Conservation (phyloP, 2,113 vertebrate species). For the Ia io region DNA sequence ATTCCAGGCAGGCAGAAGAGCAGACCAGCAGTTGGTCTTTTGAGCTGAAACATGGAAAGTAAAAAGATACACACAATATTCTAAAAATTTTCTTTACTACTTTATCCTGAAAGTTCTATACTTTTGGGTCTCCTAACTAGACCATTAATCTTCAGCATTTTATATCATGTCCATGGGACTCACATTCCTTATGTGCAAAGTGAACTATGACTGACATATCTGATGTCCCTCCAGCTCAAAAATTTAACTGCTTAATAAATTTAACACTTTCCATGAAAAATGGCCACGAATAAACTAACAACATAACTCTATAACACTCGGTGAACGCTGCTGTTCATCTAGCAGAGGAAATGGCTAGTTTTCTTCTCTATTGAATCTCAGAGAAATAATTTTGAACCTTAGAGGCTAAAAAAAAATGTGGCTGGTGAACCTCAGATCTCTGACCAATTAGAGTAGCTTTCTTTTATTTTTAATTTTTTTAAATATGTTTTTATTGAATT, state of each 20-base stretch:
- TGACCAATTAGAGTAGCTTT: background rate
- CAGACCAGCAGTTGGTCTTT: background rate
- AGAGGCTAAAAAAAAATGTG: background rate
- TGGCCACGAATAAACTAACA: background rate
- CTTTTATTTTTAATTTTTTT: too few species aligned
- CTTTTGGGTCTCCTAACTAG: background rate
- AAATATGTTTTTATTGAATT: too few species aligned
- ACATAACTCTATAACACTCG: background rate
- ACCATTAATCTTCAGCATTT: background rate
- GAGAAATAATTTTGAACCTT: constrained; percentile 17
- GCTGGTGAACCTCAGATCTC: background rate
- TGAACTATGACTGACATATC: background rate
- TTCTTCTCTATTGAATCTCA: background rate
- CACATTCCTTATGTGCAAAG: background rate
- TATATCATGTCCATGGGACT: background rate
- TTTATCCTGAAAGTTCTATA: background rate
- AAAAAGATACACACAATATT: background rate
- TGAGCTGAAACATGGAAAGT: background rate
- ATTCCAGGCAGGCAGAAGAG: background rate
- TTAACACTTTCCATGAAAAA: background rate
- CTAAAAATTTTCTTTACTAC: background rate
- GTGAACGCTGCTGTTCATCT: background rate
- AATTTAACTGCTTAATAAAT: background rate
- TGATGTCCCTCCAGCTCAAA: background rate
- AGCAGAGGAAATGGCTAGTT: background rate